Evolutionary conservation across 2,113 vertebrate species (phyloP).

Genomic region (Myotis davidii): DNA sequence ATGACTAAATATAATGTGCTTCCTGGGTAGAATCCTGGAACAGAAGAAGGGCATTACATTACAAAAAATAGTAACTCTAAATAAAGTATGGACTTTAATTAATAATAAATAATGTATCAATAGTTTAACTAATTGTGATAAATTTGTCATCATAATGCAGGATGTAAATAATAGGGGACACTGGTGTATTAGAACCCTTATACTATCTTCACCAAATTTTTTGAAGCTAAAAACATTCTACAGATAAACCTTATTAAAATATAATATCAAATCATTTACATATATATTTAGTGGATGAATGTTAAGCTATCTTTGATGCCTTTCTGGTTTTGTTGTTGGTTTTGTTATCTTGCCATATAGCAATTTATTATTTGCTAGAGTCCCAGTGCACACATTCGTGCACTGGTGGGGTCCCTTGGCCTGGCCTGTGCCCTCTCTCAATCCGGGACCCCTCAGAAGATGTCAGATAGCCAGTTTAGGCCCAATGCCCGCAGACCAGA

Average conservation of each 20-base stretch:
- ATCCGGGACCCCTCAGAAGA: no score
- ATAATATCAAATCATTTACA: background rate
- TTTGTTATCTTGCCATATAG: background rate
- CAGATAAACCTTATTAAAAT: background rate
- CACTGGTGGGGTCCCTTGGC: no score
- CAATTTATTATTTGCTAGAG: background rate
- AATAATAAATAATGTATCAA: background rate
- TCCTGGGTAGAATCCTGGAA: background rate
- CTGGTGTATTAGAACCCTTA: background rate
- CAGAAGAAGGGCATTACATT: background rate
- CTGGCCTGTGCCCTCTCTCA: no score
- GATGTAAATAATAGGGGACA: background rate
- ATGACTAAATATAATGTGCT: background rate
- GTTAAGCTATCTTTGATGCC: background rate
- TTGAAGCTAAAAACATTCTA: background rate
- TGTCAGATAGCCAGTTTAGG: no score
- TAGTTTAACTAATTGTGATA: background rate
- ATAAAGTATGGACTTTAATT: background rate
- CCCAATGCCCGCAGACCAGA: fast-evolving
- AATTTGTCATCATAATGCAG: background rate
- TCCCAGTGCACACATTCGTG: no score
- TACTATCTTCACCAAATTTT: background rate
- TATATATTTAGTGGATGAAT: background rate
- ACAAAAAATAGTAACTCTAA: background rate
- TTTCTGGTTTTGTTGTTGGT: background rate